Base-by-base conservation (phyloP, 2,113 vertebrate species). In the Orientallactaga bullata region DNA sequence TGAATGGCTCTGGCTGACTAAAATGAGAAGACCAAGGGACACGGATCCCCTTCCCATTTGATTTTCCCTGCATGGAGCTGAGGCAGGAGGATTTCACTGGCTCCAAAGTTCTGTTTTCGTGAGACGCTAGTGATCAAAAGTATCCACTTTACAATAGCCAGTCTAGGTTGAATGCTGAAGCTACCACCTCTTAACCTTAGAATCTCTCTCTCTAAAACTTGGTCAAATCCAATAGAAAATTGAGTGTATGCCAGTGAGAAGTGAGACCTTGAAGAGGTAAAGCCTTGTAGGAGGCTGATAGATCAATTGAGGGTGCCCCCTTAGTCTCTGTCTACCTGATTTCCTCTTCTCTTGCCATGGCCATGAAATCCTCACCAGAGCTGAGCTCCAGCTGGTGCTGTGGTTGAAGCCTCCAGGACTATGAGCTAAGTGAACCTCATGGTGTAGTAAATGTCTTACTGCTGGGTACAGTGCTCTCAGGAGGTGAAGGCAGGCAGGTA, bases 61-160 rank as follows among this genome's bases (percentile, higher is more conserved):
- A 66, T 80, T 87, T 89, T 68, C 74, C 85, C 58, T 74, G 83
- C 28, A 76, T 23, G 79, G 72, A 93, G 86, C 51, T 65, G 61
- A 80, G 51, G 71, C 18, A 37, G 65, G n/a, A 30, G 84, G 26
- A 39, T 90, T 89, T 86, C 42, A 86, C 39, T 85, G 68, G 77
- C 32, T 90, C 30, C 61, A 32, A 66, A 84, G 60, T 89, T 91
- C 91, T 81, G 30, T 91, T 95, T 91, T 91, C 71, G 69, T 69
- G 83, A 93, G 83, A 89, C n/a, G 3, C 39, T 17, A 32, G 5
- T 35, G 35, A n/a, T 4, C 37, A 78, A 79, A 71, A 80, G 7
- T n/a, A 51, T 51, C 8, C 5, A 20, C 51, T 78, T 82, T 37
- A 23, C 16, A 90, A 73, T 12, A 90, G 68, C 35, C 80, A 83